phyloP scores from a whole-genome alignment of 2,888 invertebrate species.

The Patella ulyssiponensis region DNA sequence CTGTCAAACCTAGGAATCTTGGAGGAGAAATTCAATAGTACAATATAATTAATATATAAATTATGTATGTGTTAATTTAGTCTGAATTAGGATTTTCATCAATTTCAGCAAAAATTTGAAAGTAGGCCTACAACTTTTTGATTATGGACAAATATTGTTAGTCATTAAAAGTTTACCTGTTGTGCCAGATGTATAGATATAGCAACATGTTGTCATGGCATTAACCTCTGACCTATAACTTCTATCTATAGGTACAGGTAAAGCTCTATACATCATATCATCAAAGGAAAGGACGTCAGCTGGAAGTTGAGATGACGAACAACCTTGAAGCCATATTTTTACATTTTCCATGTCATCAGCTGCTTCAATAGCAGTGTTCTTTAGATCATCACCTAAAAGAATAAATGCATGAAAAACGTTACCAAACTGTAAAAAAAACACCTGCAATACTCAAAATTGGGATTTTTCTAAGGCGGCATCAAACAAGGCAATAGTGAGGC shows the following conservation, averaged over 20 bases:
- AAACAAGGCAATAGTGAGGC: too few species aligned
- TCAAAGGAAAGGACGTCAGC: constrained; percentile 48
- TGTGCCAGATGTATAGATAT: constrained; percentile 90
- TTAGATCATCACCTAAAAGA: constrained; percentile 48
- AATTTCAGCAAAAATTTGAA: too few species aligned
- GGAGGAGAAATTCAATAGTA: too few species aligned
- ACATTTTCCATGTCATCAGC: constrained; percentile 42
- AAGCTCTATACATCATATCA: constrained; percentile 40
- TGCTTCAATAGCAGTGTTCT: constrained; percentile 52
- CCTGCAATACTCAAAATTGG: too few species aligned
- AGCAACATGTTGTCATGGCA: constrained; percentile 77
- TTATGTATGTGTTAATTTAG: too few species aligned
- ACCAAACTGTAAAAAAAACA: too few species aligned
- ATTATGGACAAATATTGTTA: too few species aligned
- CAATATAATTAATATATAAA: too few species aligned
- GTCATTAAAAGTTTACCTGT: constrained; percentile 49
- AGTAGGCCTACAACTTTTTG: too few species aligned
- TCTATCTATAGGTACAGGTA: constrained; percentile 38
- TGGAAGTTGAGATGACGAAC: constrained; percentile 31
- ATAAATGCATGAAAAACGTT: neutral
- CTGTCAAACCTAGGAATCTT: too few species aligned
- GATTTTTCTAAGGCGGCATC: too few species aligned
- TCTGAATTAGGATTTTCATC: too few species aligned
- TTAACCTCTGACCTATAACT: constrained; percentile 37
- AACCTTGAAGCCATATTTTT: constrained; percentile 48